A percentile compares a stretch with the other conserved stretches of the same genome.
Conservation (phyloP, 2,888 invertebrate species). For the Aporophyla nigra region DNA sequence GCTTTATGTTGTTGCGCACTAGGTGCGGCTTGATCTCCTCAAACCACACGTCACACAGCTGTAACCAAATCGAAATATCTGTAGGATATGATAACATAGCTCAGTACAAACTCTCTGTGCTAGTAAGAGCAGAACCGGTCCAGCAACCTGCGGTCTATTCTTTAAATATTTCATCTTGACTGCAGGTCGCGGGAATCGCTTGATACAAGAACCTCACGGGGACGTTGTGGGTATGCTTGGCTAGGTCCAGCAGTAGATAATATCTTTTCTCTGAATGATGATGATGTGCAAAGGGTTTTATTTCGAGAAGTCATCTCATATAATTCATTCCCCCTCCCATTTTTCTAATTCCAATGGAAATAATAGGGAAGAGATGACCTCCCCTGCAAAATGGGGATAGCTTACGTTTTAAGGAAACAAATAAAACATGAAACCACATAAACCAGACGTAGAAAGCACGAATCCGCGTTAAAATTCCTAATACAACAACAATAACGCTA, state of each 20-base stretch:
- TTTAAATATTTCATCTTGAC: background rate
- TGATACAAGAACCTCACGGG: background rate
- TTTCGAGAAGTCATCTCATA: background rate
- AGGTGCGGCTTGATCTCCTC: constrained; percentile 87
- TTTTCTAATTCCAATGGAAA: background rate
- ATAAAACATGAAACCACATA: background rate
- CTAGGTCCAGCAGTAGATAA: background rate
- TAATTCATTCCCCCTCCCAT: background rate
- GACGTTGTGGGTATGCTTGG: background rate
- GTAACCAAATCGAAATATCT: constrained; percentile 59
- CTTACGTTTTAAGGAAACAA: background rate
- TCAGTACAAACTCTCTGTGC: background rate
- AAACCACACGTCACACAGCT: constrained; percentile 89
- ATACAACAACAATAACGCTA: background rate
- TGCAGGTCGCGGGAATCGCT: background rate
- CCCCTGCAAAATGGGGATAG: background rate
- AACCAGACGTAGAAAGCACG: background rate
- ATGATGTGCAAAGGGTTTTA: background rate
- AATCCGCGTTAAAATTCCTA: background rate
- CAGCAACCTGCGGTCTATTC: background rate
- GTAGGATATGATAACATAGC: background rate
- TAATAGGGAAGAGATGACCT: background rate
- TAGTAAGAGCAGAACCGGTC: background rate
- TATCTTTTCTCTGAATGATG: background rate
- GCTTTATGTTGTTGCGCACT: constrained; percentile 85